These are phyloP conservation scores for Apis mellifera DNA, from an alignment of 1,140 invertebrate species.

Conservation along the genomic window Amel_HAv3.1 CM009941.2:7633001-7633500, in stretches of 20 bases:
- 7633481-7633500: constrained; percentile 12
- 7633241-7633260: neutral
- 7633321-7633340: no score
- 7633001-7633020: neutral
- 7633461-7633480: constrained; percentile 1
- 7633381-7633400: neutral
- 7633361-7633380: neutral
- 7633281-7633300: neutral
- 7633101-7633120: neutral
- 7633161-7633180: neutral
- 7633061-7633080: neutral
- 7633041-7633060: neutral
- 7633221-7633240: neutral
- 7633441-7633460: constrained; percentile 26
- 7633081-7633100: neutral
- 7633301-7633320: no score
- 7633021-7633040: neutral
- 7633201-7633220: neutral
- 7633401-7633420: neutral
- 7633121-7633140: constrained; percentile 17
- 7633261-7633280: neutral
- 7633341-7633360: neutral
- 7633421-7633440: constrained; percentile 4
- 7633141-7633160: neutral
- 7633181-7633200: neutral